phyloP scores from a whole-genome alignment of 92 coral and sea anemone genomes.

The Micromussa lordhowensis region DNA sequence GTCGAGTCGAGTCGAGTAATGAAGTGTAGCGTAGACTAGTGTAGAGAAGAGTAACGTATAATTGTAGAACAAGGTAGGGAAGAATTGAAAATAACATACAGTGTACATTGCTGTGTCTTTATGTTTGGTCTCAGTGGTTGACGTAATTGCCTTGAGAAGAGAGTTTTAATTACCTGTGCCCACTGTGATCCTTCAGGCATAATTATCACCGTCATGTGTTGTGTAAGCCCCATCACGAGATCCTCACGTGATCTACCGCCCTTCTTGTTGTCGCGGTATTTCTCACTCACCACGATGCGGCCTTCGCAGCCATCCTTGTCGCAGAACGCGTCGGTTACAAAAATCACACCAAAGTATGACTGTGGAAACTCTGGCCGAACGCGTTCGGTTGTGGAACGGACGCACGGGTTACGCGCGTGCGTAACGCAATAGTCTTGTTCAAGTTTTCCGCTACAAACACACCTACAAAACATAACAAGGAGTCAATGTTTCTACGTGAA shows the following conservation, averaged over 20 bases:
- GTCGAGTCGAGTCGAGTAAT: background rate
- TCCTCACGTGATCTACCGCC: constrained; percentile 64
- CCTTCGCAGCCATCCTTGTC: constrained; percentile 52
- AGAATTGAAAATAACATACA: background rate
- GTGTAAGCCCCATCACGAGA: constrained; percentile 64
- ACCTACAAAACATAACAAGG: constrained; percentile 12
- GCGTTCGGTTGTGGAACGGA: constrained; percentile 37
- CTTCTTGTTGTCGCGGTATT: constrained; percentile 57
- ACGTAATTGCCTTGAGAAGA: background rate
- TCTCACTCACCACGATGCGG: constrained; percentile 63
- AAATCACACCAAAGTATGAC: constrained; percentile 61
- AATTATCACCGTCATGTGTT: constrained; percentile 55
- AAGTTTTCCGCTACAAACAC: background rate
- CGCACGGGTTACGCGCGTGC: constrained; percentile 40
- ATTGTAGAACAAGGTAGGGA: too few relatives aligned
- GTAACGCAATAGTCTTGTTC: constrained; percentile 21
- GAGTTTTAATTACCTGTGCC: constrained; percentile 10
- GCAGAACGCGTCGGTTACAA: constrained; percentile 65
- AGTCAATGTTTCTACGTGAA: too few relatives aligned
- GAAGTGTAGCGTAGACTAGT: background rate
- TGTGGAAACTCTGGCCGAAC: constrained; percentile 55
- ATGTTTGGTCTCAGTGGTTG: background rate
- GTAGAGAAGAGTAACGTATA: background rate
- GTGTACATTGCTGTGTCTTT: too few relatives aligned
- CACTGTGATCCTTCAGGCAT: constrained; percentile 40